Conservation (phyloP, 92 coral and sea anemone species). For the Hydrozoanthus gracilis region DNA sequence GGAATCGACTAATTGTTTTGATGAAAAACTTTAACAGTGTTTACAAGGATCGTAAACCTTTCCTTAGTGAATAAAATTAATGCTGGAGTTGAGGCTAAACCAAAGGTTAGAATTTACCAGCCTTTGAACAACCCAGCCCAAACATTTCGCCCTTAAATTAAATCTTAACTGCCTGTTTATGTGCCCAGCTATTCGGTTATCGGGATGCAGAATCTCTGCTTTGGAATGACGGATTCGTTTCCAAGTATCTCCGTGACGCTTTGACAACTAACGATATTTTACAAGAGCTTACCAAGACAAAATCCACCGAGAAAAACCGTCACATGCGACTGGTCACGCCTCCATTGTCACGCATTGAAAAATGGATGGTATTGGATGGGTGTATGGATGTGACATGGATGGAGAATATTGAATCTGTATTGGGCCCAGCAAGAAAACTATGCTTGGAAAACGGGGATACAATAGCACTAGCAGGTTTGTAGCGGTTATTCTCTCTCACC, state of each 20-base stretch:
- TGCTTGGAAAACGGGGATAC: slow-evolving; percentile 88
- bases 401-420: slow-evolving; percentile 79
- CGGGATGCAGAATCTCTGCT: slow-evolving; percentile 61
- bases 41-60: neutral
- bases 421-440: slow-evolving; percentile 80
- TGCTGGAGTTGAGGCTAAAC: neutral
- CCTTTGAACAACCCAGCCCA: neutral
- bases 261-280: slow-evolving; percentile 64
- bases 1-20: too few relatives aligned
- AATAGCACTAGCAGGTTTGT: slow-evolving; percentile 81
- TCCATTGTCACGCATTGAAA: slow-evolving; percentile 69
- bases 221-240: slow-evolving; percentile 91
- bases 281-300: slow-evolving; percentile 58
- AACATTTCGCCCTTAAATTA: neutral
- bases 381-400: slow-evolving; percentile 88
- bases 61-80: neutral
- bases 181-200: slow-evolving; percentile 78
- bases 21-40: too few relatives aligned
- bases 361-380: slow-evolving; percentile 96
- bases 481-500: neutral
- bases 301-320: slow-evolving; percentile 76
- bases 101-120: neutral
- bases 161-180: neutral
- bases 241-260: slow-evolving; percentile 89
- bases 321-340: slow-evolving; percentile 71